Evolutionary conservation across 2,888 invertebrate genomes (phyloP).

Genomic region (Ptycholaimellus sp.): DNA sequence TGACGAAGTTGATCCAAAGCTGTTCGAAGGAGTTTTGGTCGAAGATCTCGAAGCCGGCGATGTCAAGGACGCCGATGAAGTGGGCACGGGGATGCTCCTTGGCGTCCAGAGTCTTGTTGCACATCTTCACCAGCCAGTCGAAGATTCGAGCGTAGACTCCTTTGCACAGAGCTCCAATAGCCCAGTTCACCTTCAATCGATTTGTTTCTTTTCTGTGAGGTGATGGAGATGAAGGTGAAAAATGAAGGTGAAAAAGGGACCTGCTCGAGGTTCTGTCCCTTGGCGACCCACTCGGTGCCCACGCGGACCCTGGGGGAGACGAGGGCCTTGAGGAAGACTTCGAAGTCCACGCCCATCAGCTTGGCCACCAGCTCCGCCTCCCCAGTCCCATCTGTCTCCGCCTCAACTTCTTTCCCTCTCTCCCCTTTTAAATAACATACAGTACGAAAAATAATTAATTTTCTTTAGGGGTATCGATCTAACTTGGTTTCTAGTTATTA

Average conservation of each 20-base stretch:
- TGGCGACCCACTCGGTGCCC: slow-evolving; percentile 31
- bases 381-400: slow-evolving; percentile 46
- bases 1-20: slow-evolving; percentile 86
- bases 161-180: slow-evolving; percentile 31
- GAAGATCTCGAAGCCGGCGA: slow-evolving; percentile 99
- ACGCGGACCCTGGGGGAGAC: slow-evolving; percentile 20
- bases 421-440: no score
- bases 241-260: no score
- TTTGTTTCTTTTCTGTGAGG: neutral
- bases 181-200: slow-evolving; percentile 23
- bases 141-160: slow-evolving; percentile 32
- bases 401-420: slow-evolving; percentile 99
- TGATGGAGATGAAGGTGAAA: no score
- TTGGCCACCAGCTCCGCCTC: slow-evolving; percentile 16
- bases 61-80: slow-evolving; percentile 98
- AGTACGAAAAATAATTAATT: no score
- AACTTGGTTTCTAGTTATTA: no score
- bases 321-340: slow-evolving; percentile 17
- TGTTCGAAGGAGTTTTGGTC: slow-evolving; percentile 88
- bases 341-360: slow-evolving; percentile 16
- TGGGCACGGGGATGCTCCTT: slow-evolving; percentile 19
- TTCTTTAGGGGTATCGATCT: no score
- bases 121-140: slow-evolving; percentile 81
- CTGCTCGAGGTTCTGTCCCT: slow-evolving; percentile 32
- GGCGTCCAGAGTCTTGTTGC: slow-evolving; percentile 66